Conservation (phyloP, 2,797 vertebrate species). For the Trachops cirrhosus region DNA sequence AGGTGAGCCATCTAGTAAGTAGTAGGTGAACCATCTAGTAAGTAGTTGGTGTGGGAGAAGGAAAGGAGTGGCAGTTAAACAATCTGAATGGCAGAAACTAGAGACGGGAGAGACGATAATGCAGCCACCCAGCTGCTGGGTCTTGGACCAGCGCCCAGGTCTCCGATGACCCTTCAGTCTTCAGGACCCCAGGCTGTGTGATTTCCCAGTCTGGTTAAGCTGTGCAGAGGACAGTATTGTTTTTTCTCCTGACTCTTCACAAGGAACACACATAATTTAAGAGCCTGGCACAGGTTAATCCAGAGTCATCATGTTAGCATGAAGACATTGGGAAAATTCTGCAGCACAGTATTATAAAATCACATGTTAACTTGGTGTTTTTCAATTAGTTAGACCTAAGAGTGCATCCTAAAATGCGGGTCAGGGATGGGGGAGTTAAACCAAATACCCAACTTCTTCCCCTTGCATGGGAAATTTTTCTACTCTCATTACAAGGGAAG, state of each 20-base stretch:
- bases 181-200: no score
- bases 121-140: neutral
- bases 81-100: neutral
- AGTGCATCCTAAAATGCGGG: neutral
- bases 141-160: neutral
- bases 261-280: neutral
- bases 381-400: neutral
- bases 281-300: no score
- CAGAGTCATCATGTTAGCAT: neutral
- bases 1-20: neutral
- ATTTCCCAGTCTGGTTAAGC: neutral
- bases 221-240: accelerated
- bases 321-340: neutral
- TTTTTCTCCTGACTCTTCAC: neutral
- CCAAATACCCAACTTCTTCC: neutral
- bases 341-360: neutral
- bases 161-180: neutral
- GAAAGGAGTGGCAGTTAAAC: neutral
- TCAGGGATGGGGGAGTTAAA: accelerated
- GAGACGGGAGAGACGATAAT: neutral
- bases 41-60: neutral
- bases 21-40: neutral
- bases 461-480: neutral
- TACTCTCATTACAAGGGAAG: neutral
- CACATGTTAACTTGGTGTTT: neutral